Evolutionary conservation across 2,113 vertebrate species (phyloP).

Genomic region (Menidia beryllina): DNA sequence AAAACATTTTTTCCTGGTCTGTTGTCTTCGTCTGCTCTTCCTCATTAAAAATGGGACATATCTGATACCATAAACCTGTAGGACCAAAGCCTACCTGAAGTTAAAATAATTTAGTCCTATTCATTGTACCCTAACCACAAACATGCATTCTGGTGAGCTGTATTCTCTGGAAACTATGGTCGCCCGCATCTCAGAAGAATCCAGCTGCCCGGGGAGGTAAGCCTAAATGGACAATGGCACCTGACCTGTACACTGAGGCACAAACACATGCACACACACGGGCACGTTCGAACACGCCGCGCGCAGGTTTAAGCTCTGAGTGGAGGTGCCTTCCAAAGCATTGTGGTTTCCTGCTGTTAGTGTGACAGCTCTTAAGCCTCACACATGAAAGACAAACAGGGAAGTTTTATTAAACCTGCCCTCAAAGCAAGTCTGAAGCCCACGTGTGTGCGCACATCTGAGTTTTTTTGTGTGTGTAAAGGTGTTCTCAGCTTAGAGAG

Average conservation of each 20-base stretch:
- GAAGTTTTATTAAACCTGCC: slow-evolving; percentile 67
- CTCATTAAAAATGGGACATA: not conserved
- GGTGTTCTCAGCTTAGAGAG: slow-evolving; percentile 50
- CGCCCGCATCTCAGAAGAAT: not conserved
- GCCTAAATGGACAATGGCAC: slow-evolving; percentile 15
- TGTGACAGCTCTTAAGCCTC: slow-evolving; percentile 72
- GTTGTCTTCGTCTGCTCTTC: not conserved
- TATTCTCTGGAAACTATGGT: not conserved
- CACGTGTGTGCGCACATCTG: slow-evolving; percentile 9
- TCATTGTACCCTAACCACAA: not conserved
- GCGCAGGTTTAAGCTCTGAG: slow-evolving; percentile 37
- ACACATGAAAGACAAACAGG: slow-evolving; percentile 72
- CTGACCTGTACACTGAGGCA: slow-evolving; percentile 22
- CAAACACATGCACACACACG: slow-evolving; percentile 24
- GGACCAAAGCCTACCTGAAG: not conserved
- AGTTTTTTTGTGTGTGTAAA: slow-evolving; percentile 38
- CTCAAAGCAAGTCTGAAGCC: slow-evolving; percentile 31
- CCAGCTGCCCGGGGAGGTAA: not conserved
- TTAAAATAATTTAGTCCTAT: not conserved
- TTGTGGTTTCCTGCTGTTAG: slow-evolving; percentile 57
- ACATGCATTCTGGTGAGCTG: not conserved
- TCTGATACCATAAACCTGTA: not conserved
- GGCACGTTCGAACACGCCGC: slow-evolving; percentile 47
- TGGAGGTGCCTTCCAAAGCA: slow-evolving; percentile 59
- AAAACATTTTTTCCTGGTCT: not conserved